Evolutionary conservation across 2,888 invertebrate species (phyloP), one percentile per base, ranked within the genome.

Genomic region (Tachina lurida): DNA sequence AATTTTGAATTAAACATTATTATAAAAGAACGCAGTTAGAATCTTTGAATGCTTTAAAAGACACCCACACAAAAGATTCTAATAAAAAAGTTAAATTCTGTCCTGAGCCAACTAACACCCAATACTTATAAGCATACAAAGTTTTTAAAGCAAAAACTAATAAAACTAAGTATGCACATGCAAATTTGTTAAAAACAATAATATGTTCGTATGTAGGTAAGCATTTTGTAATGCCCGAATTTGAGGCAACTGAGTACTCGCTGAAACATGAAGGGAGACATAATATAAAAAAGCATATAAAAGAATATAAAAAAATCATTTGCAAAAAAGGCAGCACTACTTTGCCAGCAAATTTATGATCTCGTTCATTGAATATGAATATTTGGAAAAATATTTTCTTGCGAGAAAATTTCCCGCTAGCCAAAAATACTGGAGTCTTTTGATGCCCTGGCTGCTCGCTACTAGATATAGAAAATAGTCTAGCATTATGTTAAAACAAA

Each of bases 281-380:
- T 10, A 7, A 39, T 13, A 56, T 17, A 67, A 74, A 60, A 31
- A 63, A 54, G n/a, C 67, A 58, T 31, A 60, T 68, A n/a, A 10
- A 62, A 56, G 15, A 63, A 54, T 39, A n/a, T 58, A 65, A 73
- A 12, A 83, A 67, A 52, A 60, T 60, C 12, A 62, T 39, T 19
- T 10, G 52, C 62, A 74, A 19, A 68, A 73, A 54, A 74, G 15
- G 41, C 39, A 74, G 22, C 73, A 74, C 75, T 82, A 49, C 78
- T 62, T 62, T 63, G 12, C 43, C 47, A 74, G 76, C 39, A 82
- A 82, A 71, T 82, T 79, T 65, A 63, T 79, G 78, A 76, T 82
- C 17, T 79, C 79, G 71, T 86, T 71, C 65, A 75, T 3, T n/a
- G n/a, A n/a, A n/a, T n/a, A 31, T 31, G 31, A 31, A 31, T 31